These are phyloP conservation scores for Emydoidea blandingii DNA, from an alignment of 2,797 vertebrate species.

Conservation along the genomic window DNA sequence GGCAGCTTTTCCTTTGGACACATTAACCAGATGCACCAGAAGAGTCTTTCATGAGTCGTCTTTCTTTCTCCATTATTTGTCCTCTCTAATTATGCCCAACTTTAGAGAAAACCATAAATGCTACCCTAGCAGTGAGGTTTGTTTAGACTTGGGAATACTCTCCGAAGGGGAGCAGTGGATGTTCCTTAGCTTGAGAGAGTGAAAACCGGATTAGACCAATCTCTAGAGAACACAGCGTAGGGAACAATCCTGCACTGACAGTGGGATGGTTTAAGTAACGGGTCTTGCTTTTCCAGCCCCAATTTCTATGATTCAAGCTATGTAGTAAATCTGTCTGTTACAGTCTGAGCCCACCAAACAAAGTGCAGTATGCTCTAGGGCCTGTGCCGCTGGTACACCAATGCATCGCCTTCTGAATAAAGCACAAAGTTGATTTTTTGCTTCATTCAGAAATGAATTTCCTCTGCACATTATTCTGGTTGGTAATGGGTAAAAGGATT, in stretches of 20 bases:
- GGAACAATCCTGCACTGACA: not conserved
- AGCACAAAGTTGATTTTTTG: not conserved
- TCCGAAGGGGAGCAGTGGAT: not conserved
- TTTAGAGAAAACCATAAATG: not conserved
- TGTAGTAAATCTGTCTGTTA: not conserved
- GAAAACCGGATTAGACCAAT: not conserved
- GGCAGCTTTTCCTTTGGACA: not conserved
- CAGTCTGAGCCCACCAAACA: accelerated
- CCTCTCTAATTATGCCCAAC: not conserved
- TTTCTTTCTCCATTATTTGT: not conserved
- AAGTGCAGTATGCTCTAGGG: not conserved
- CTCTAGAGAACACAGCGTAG: not conserved
- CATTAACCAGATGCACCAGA: not conserved
- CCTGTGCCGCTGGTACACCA: not conserved
- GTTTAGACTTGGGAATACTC: not conserved
- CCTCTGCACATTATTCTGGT: not conserved
- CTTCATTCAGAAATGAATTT: not conserved
- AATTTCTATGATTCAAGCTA: not conserved
- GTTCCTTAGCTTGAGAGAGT: not conserved
- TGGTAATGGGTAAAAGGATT: accelerated
- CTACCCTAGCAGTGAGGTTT: not conserved
- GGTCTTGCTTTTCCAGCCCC: not conserved
- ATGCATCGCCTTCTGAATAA: not conserved
- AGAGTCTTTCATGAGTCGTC: not conserved
- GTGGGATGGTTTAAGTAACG: accelerated